A percentile compares a stretch with the other conserved stretches of the same genome.
Evolutionary conservation across 1,140 invertebrate species (phyloP).

Genomic region (Zaprionus kolodkinae): DNA sequence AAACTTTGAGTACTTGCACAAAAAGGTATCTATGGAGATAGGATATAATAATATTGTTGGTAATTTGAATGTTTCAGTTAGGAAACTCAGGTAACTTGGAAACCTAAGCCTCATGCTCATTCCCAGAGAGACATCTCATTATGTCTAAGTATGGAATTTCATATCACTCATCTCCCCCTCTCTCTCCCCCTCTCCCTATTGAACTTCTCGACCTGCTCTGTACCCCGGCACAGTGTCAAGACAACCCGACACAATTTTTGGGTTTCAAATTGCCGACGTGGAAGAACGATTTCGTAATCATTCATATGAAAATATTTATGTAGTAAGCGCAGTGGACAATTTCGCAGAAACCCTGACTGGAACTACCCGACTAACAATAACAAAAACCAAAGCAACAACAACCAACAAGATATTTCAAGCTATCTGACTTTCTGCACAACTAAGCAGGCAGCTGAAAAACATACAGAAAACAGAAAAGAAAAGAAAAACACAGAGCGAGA

Average conservation of each 20-base stretch:
- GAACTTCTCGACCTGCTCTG: background rate
- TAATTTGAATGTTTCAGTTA: background rate
- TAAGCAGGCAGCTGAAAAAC: conserved; percentile 60
- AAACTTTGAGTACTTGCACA: too few species aligned
- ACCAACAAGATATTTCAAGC: conserved; percentile 49
- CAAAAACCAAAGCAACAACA: conserved; percentile 26
- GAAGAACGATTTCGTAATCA: conserved; percentile 34
- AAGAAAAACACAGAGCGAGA: conserved; percentile 25
- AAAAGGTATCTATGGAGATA: too few species aligned
- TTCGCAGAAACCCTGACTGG: conserved; percentile 60
- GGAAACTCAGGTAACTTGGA: background rate
- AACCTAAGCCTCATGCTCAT: background rate
- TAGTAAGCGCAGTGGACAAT: conserved; percentile 43
- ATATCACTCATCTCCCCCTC: background rate
- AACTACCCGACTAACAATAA: conserved; percentile 20
- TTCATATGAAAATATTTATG: conserved; percentile 64
- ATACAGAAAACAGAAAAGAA: conserved; percentile 35
- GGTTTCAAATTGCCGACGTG: conserved; percentile 3
- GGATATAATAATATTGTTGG: too few species aligned
- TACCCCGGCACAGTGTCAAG: background rate
- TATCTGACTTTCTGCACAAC: conserved; percentile 75
- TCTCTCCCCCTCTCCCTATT: background rate
- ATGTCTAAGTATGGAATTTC: background rate
- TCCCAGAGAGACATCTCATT: background rate
- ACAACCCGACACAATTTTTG: background rate